A percentile compares a stretch with the other conserved stretches of the same genome.
phyloP scores from a whole-genome alignment of 2,113 vertebrate species.

The Nothocercus julius region DNA sequence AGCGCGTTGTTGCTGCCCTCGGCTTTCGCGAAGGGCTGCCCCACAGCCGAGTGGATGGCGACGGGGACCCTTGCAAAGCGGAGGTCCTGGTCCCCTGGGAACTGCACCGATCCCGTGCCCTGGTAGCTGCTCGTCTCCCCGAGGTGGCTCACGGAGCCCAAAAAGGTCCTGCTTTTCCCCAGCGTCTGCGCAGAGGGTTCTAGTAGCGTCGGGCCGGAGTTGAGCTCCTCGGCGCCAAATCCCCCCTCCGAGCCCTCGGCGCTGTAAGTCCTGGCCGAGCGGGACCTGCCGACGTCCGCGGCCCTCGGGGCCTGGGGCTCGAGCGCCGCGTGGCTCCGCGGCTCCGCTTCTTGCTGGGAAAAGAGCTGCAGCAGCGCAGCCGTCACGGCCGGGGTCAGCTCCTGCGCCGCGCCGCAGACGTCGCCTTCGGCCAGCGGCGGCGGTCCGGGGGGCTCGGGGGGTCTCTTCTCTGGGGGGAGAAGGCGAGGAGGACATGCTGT shows the following conservation, averaged over 20 bases:
- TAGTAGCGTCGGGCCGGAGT: constrained; percentile 72
- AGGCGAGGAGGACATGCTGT: constrained; percentile 83
- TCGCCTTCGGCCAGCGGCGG: constrained; percentile 74
- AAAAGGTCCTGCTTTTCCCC: constrained; percentile 86
- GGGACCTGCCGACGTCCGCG: constrained; percentile 69
- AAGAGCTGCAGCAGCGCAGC: constrained; percentile 93
- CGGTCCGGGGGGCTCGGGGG: constrained; percentile 85
- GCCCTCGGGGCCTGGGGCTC: constrained; percentile 70
- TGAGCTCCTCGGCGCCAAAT: constrained; percentile 78
- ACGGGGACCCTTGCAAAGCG: constrained; percentile 86
- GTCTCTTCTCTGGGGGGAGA: constrained; percentile 87
- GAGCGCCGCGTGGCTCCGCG: constrained; percentile 10
- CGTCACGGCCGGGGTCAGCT: constrained; percentile 88
- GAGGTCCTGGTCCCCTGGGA: constrained; percentile 95
- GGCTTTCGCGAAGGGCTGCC: constrained; percentile 76
- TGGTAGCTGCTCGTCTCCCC: constrained; percentile 82
- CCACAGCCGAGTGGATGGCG: constrained; percentile 68
- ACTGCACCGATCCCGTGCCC: constrained; percentile 84
- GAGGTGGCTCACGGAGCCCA: constrained; percentile 82
- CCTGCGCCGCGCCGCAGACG: constrained; percentile 74
- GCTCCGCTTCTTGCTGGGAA: constrained; percentile 87
- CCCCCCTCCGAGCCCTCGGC: constrained; percentile 74
- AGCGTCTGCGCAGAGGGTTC: constrained; percentile 75
- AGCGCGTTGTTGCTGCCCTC: constrained; percentile 80
- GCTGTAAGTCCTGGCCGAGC: constrained; percentile 78